Base-by-base conservation (phyloP, 2,113 vertebrate species). In the Xyliphius kryptos region DNA sequence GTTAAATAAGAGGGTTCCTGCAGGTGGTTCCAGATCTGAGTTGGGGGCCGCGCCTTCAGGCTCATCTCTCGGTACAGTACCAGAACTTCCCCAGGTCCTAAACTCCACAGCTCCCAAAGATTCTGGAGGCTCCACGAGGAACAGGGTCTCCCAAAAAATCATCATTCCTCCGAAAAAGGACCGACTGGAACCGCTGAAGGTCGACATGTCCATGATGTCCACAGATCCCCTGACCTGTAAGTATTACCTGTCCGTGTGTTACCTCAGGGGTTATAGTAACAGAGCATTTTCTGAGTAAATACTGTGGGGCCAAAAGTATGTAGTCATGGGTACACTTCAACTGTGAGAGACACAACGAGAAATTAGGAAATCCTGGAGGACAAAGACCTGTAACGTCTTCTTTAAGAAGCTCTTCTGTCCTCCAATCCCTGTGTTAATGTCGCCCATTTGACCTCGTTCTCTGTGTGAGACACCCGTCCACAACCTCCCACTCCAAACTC, bases 161-260 rank as follows among this genome's bases (percentile, higher is more conserved):
- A 76, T 77, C 46, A 76, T 87, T 67, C 77, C 78, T 3, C 79
- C 81, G 41, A 87, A 86, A 74, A 87, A 82, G 58, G 78, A 82
- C 49, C 81, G 85, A 79, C 20, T 76, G 1, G 83, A 88, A 52
- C 86, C 87, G 17, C 72, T 89, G 56, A 86, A 86, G 68, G 76
- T 88, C 48, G 86, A 89, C 67, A 85, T 86, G 82, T 75, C 84
- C 43, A 80, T 78, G 43, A 69, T 59, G 0, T 32, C 69, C 15
- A 43, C 69, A 6, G 69, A 74, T 9, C 83, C 81, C 61, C 80
- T 82, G 8, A 77, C 83, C n/a, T 86, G 87, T 88, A 77, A 83
- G 86, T 87, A 66, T 55, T 66, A 6, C n/a, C 3, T 2, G 51
- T 26, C 2, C n/a, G n/a, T n/a, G n/a, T n/a, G n/a, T n/a, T n/a